phyloP scores from a whole-genome alignment of 2,113 vertebrate species.

The Macquaria ambigua region DNA sequence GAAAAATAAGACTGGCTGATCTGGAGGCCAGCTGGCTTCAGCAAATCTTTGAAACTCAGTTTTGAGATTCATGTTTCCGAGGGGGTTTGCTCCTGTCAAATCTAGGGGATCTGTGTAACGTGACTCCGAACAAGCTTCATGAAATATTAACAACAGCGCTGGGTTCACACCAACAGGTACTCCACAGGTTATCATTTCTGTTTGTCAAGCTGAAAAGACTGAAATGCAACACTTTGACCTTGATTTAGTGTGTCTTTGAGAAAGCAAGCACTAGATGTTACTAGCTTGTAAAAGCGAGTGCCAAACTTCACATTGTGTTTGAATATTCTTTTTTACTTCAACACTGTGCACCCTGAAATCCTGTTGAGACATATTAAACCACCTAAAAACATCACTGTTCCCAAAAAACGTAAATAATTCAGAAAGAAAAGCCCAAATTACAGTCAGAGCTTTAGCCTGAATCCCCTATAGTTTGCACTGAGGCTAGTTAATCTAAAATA shows the following conservation, averaged over 20 bases:
- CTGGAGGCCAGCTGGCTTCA: neutral
- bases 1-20: neutral
- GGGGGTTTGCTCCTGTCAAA: conserved; percentile 45
- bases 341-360: neutral
- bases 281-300: neutral
- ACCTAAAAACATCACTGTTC: neutral
- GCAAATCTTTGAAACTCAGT: conserved; percentile 67
- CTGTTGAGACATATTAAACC: neutral
- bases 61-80: conserved; percentile 54
- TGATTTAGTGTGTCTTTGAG: conserved; percentile 6
- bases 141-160: conserved; percentile 78
- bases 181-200: conserved; percentile 40
- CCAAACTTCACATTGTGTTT: neutral
- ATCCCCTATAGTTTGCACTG: neutral
- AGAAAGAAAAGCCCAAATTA: neutral
- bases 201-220: conserved; percentile 24
- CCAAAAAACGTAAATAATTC: neutral
- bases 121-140: conserved; percentile 77
- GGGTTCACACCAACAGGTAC: conserved; percentile 39
- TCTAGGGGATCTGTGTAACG: conserved; percentile 71
- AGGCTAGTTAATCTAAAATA: neutral
- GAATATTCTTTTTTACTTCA: neutral
- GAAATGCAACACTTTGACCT: conserved; percentile 5
- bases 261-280: neutral
- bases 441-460: neutral